These are phyloP conservation scores for Phaonia tiefii DNA, from an alignment of 2,888 invertebrate species.

Conservation along the genomic window DNA sequence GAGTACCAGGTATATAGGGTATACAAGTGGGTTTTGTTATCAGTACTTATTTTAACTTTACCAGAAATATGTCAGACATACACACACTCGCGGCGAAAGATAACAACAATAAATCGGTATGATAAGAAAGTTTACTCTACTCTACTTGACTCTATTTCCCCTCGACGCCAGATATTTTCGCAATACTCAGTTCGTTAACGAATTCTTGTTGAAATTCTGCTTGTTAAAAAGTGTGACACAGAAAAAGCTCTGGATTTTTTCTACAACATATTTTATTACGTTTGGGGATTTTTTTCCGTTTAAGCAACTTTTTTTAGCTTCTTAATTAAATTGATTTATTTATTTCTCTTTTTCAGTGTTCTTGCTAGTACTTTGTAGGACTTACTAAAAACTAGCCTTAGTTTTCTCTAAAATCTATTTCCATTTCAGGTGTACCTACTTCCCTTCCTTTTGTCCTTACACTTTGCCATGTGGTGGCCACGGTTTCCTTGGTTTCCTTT, in stretches of 20 bases:
- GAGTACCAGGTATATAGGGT: too few relatives aligned
- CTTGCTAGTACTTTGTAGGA: slow-evolving; percentile 21
- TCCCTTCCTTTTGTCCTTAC: not conserved
- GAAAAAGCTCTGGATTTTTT: slow-evolving; percentile 50
- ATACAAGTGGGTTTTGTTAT: slow-evolving; percentile 32
- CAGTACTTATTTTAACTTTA: slow-evolving; percentile 54
- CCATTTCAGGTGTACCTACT: not conserved
- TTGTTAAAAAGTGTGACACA: not conserved
- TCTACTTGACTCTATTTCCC: slow-evolving; percentile 10
- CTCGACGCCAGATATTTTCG: slow-evolving; percentile 44
- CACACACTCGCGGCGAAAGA: slow-evolving; percentile 36
- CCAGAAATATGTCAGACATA: slow-evolving; percentile 5
- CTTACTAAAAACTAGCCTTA: not conserved
- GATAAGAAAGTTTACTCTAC: slow-evolving; percentile 50
- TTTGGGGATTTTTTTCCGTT: not conserved
- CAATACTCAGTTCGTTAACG: slow-evolving; percentile 33
- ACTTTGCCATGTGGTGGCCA: slow-evolving; percentile 6
- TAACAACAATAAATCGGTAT: slow-evolving; percentile 58
- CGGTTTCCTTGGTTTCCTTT: slow-evolving; percentile 24
- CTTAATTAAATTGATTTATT: too few relatives aligned
- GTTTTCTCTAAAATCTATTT: not conserved
- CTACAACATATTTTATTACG: not conserved
- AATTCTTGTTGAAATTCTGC: slow-evolving; percentile 25
- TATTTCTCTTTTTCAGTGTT: too few relatives aligned
- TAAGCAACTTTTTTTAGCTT: too few relatives aligned